These are phyloP conservation scores for Tortricodes alternella DNA, from an alignment of 2,888 invertebrate genomes.

Conservation along the genomic window DNA sequence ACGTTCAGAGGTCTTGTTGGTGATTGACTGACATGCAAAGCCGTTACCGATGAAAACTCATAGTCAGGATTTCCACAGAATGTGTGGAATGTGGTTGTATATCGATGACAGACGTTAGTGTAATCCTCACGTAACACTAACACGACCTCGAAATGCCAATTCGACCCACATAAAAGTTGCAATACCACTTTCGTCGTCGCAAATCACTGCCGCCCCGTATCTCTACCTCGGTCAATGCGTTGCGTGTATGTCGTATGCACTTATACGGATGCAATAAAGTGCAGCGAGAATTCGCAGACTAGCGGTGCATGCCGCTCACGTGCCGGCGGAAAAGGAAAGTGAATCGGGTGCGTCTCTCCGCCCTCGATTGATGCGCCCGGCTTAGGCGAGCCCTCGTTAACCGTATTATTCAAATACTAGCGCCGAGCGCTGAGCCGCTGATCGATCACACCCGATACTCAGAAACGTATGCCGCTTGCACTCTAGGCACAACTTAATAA, in stretches of 20 bases:
- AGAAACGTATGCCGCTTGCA: conserved; percentile 44
- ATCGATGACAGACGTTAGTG: conserved; percentile 21
- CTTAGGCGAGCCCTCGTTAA: conserved; percentile 71
- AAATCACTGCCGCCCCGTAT: conserved; percentile 75
- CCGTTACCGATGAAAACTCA: conserved; percentile 11
- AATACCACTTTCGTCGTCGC: conserved; percentile 82
- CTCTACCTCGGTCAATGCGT: conserved; percentile 81
- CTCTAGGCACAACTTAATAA: conserved; percentile 53
- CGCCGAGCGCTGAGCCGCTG: conserved; percentile 47
- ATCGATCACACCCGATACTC: conserved; percentile 55
- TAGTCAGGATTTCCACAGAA: conserved; percentile 13
- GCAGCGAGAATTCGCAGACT: conserved; percentile 76
- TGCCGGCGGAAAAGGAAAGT: conserved; percentile 76
- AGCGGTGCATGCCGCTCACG: conserved; percentile 75
- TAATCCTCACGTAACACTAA: conserved; percentile 66
- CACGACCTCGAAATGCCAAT: conserved; percentile 65
- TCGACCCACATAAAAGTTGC: conserved; percentile 80
- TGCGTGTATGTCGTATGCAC: conserved; percentile 78
- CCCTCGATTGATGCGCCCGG: conserved; percentile 72
- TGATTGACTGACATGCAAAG: conserved; percentile 4
- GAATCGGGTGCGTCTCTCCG: conserved; percentile 75
- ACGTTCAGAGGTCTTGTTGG: neutral
- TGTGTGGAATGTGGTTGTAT: conserved; percentile 25
- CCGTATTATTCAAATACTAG: conserved; percentile 76
- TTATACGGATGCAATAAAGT: conserved; percentile 79